These are phyloP conservation scores for Leptocoma aspasia DNA, from an alignment of 2,113 vertebrate genomes.

Conservation along the genomic window DNA sequence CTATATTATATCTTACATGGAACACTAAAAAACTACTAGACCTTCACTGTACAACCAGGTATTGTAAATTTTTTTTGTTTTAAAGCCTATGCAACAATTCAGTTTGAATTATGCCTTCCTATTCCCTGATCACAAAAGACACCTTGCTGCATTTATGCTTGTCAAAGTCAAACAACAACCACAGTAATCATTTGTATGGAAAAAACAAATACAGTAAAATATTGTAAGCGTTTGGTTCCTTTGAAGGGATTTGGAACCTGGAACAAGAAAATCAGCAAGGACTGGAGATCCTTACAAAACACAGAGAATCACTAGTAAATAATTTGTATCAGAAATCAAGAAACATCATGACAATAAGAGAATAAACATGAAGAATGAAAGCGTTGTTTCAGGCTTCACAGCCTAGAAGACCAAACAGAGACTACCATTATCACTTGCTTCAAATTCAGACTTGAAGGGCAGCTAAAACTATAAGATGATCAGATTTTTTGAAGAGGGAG, in stretches of 20 bases:
- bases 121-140: background rate
- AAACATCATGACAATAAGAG: background rate
- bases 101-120: background rate
- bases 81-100: background rate
- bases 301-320: background rate
- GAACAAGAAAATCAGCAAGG: background rate
- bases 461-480: background rate
- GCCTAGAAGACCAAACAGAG: background rate
- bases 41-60: background rate
- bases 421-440: background rate
- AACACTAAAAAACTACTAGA: conserved; percentile 20
- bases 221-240: background rate
- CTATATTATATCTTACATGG: conserved; percentile 34
- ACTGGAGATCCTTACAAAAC: background rate
- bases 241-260: conserved; percentile 1
- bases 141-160: background rate
- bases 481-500: background rate
- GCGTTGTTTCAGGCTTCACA: background rate
- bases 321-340: background rate
- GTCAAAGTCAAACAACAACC: background rate
- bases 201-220: background rate
- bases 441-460: background rate
- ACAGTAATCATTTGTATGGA: background rate
- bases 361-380: background rate
- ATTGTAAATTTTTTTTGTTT: background rate